These are phyloP conservation scores for Antennarius striatus DNA, from an alignment of 2,113 vertebrate species.

Conservation along the genomic window DNA sequence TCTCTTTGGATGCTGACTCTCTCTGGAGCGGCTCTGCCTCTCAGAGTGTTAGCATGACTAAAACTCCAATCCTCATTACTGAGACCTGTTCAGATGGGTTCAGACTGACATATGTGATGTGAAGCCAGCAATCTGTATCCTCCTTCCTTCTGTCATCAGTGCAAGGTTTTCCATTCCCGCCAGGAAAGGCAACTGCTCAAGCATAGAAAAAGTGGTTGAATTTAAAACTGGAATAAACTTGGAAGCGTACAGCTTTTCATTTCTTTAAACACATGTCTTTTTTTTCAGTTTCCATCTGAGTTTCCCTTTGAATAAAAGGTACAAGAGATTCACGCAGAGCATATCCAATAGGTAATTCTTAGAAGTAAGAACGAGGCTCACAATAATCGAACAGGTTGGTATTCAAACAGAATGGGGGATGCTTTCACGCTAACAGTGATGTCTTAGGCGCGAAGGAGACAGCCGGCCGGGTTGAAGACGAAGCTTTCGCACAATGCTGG, in stretches of 20 bases:
- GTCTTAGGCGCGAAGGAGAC: slow-evolving; percentile 4
- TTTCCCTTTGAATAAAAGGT: neutral
- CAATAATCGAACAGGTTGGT: slow-evolving; percentile 15
- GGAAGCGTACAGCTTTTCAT: neutral
- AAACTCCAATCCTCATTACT: slow-evolving; percentile 3
- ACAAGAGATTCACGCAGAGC: neutral
- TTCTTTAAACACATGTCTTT: neutral
- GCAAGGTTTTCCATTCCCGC: neutral
- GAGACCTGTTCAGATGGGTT: slow-evolving; percentile 14
- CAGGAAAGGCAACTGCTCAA: neutral
- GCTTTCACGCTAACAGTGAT: slow-evolving; percentile 24
- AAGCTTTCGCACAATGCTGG: slow-evolving; percentile 27
- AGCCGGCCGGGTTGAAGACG: slow-evolving; percentile 14
- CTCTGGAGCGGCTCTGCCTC: neutral
- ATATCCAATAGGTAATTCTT: slow-evolving; percentile 6
- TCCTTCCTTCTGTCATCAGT: slow-evolving; percentile 7
- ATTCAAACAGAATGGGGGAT: slow-evolving; percentile 8
- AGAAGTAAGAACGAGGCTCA: neutral
- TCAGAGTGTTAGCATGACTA: slow-evolving; percentile 1
- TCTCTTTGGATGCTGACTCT: neutral
- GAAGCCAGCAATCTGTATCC: slow-evolving; percentile 7
- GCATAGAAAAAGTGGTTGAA: neutral
- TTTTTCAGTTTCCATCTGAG: neutral
- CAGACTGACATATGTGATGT: slow-evolving; percentile 14
- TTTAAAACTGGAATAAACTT: neutral